These are phyloP conservation scores for Aramus guarauna DNA, from an alignment of 2,113 vertebrate species.

Conservation along the genomic window DNA sequence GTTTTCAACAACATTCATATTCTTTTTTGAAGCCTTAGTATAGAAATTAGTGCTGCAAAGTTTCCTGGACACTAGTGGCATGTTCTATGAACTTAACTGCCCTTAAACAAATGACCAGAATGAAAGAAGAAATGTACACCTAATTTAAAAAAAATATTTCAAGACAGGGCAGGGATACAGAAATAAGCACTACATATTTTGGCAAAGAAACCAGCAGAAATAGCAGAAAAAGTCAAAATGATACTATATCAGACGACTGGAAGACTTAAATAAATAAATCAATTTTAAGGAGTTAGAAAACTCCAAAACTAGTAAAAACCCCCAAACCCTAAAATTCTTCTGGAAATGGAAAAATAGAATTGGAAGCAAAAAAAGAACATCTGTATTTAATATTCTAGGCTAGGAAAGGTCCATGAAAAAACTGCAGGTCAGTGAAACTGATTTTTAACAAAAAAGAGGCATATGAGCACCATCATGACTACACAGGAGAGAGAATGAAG, in stretches of 20 bases:
- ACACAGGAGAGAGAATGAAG: neutral
- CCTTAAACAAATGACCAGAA: neutral
- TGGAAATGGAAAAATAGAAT: neutral
- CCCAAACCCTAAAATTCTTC: neutral
- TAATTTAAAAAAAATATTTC: neutral
- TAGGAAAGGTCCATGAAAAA: neutral
- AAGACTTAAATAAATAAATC: neutral
- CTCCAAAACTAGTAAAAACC: neutral
- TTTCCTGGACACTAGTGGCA: neutral
- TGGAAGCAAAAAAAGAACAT: neutral
- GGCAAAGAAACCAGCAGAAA: neutral
- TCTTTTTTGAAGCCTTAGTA: neutral
- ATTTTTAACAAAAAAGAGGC: neutral
- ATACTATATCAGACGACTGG: neutral
- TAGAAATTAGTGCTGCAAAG: neutral
- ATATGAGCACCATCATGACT: neutral
- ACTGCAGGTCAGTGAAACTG: neutral
- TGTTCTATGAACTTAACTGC: neutral
- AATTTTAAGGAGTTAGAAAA: neutral
- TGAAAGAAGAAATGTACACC: neutral
- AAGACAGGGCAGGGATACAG: neutral
- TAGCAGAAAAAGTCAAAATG: neutral
- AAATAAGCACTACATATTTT: neutral
- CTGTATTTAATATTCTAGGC: conserved; percentile 33
- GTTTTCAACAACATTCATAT: neutral